Base-by-base conservation (phyloP, 1,140 invertebrate species). In the Drosophila pseudoananassae region DNA sequence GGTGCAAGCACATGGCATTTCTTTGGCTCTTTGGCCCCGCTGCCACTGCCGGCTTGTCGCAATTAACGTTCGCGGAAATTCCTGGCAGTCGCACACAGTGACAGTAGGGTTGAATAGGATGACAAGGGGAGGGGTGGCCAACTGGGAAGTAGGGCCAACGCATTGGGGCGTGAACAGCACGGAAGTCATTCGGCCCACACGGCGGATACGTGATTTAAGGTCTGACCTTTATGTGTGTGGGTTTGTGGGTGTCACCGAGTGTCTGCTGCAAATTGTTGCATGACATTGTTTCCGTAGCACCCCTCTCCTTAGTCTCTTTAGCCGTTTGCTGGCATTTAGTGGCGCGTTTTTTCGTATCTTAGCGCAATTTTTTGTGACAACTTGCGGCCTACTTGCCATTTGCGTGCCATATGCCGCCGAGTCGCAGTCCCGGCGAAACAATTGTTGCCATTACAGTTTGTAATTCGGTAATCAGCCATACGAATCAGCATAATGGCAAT, bases 51-150 rank as follows among this genome's bases (percentile, higher is more conserved):
- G 74, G 83, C 84, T 83, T 83, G 83, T 88, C 83, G 83, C 83
- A 88, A 88, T 88, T 88, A 89, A 88, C 83, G 83, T 83, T 61
- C 78, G 78, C 83, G 83, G 83, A 87, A 87, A 87, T 87, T 88
- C 83, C 83, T 88, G 83, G 46, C 83, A 83, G 40, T 14, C 40
- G 40, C 15, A 43, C 40, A 14, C 40, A 43, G 40, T 43, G 40
- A 43, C 40, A 43, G 63, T 63, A 52, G 70, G 68, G 60, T 40
- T 12, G 10, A 36, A 36, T 36, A 36, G 33, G 9, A 3, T 3
- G 33, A 12, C 66, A 56, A 23, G 17, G 38, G 64, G 45, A 61
- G 68, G 38, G 52, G 36, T 38, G 56, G 56, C 20, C 49, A 14
- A 43, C 40, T 17, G 72, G 45, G 54, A 54, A 14, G 54, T 15